A percentile compares a stretch with the other conserved stretches of the same genome.
Conservation (phyloP, 2,888 invertebrate species). For the Drosophila kanekoi region DNA sequence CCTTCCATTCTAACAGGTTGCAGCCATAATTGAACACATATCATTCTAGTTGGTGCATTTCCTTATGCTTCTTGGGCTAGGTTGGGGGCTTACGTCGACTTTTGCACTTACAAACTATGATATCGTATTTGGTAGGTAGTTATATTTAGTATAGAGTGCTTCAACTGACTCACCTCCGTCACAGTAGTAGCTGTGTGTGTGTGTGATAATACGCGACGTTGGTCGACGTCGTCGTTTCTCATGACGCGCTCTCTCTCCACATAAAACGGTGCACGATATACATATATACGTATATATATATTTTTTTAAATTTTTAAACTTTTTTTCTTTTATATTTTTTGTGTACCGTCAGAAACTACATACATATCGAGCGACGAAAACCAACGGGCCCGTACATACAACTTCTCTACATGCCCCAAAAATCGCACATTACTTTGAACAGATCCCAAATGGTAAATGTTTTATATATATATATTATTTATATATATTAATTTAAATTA, state of each 20-base stretch:
- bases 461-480: constrained; percentile 14
- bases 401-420: constrained; percentile 68
- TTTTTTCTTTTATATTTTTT: constrained; percentile 28
- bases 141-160: constrained; percentile 76
- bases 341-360: constrained; percentile 53
- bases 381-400: constrained; percentile 64
- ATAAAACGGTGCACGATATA: constrained; percentile 36
- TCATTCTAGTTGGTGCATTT: constrained; percentile 3
- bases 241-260: constrained; percentile 41
- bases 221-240: constrained; percentile 34
- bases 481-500: constrained; percentile 43
- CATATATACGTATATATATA: not conserved
- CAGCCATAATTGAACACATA: not conserved
- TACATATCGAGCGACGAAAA: constrained; percentile 62
- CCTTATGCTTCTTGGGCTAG: constrained; percentile 10
- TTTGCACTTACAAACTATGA: constrained; percentile 70
- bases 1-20: not conserved
- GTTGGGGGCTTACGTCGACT: constrained; percentile 13
- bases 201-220: constrained; percentile 50
- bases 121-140: constrained; percentile 60
- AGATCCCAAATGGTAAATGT: constrained; percentile 75
- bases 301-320: not conserved
- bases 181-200: constrained; percentile 74
- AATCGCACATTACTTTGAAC: constrained; percentile 74
- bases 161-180: constrained; percentile 77